Percentiles rank a stretch among this genome's conserved stretches.
Evolutionary conservation across 2,888 invertebrate genomes (phyloP).

Genomic region (Dryobotodes eremita): DNA sequence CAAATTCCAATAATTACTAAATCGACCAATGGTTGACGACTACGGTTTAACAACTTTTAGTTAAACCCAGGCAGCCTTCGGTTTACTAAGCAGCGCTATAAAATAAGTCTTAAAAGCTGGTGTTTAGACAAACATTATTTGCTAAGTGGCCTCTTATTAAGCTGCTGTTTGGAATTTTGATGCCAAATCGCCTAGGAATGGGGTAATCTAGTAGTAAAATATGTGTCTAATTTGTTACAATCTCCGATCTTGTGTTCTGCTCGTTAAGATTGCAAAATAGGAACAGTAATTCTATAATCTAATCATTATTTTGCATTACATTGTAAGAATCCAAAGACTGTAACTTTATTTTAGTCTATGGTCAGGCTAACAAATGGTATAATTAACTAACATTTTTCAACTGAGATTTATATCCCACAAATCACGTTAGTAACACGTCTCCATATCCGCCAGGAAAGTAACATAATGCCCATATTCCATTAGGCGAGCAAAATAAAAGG

Average conservation of each 20-base stretch:
- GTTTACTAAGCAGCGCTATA: conserved; percentile 58
- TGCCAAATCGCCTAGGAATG: conserved; percentile 49
- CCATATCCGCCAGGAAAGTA: conserved; percentile 48
- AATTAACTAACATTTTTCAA: conserved; percentile 27
- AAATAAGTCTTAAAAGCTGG: conserved; percentile 56
- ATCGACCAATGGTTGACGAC: conserved; percentile 66
- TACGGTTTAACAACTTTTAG: conserved; percentile 54
- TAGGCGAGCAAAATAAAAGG: conserved; percentile 76
- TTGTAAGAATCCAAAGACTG: conserved; percentile 4
- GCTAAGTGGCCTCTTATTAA: conserved; percentile 59
- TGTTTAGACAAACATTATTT: conserved; percentile 58
- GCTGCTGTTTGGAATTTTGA: conserved; percentile 51
- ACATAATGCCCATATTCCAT: conserved; percentile 72
- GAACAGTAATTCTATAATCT: conserved; percentile 16
- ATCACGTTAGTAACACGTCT: conserved; percentile 34
- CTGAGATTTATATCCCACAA: conserved; percentile 37
- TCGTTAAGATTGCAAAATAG: conserved; percentile 31
- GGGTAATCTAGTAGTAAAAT: conserved; percentile 49
- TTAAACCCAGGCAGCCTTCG: conserved; percentile 42
- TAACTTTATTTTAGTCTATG: conserved; percentile 15
- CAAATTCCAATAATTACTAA: conserved; percentile 81
- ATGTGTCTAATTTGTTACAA: conserved; percentile 51
- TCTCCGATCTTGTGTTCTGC: conserved; percentile 46
- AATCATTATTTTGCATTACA: conserved; percentile 6
- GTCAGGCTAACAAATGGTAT: not conserved